Evolutionary conservation across 2,888 invertebrate genomes (phyloP), one percentile per base, ranked within the genome.

Genomic region (Griposia aprilina): DNA sequence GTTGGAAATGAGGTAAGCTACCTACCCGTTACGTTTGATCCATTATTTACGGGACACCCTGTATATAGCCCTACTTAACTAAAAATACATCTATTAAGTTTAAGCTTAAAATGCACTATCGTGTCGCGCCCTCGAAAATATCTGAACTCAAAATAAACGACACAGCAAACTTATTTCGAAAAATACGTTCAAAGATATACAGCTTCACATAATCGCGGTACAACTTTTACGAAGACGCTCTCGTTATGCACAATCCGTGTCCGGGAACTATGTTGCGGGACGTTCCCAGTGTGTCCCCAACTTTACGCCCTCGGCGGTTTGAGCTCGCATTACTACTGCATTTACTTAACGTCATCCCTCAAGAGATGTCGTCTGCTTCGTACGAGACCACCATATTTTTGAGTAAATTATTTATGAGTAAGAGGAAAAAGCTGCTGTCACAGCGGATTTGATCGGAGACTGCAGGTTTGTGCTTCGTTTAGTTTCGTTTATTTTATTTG

Each of bases 241-340:
- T 78, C 65, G 78, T 76, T 87, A 84, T 83, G 80, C 86, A 84
- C 80, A 87, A 84, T 81, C 74, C 80, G 74, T 83, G 87, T 85
- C 72, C 59, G n/a, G 67, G 71, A 83, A 76, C 67, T 74, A 78
- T 73, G 79, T 82, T 74, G 72, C 63, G 71, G 76, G 73, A 30
- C 63, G 62, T 76, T 78, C 76, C 82, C 68, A 66, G 78, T 85
- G 86, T 80, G 76, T 79, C 48, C 68, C 65, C 74, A 83, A 88
- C 84, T 88, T 86, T 82, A 78, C 66, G 66, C 81, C 71, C 63
- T 65, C 74, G 80, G 67, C 77, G 80, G 81, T 85, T 80, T 74
- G 75, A 78, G 69, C 77, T 77, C 55, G 78, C 82, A 81, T 83
- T 86, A 86, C 74, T 81, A 77, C 84, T 86, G 84, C 86, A 84